Base-by-base conservation (phyloP, 2,797 vertebrate genomes). In the Potorous gilbertii region DNA sequence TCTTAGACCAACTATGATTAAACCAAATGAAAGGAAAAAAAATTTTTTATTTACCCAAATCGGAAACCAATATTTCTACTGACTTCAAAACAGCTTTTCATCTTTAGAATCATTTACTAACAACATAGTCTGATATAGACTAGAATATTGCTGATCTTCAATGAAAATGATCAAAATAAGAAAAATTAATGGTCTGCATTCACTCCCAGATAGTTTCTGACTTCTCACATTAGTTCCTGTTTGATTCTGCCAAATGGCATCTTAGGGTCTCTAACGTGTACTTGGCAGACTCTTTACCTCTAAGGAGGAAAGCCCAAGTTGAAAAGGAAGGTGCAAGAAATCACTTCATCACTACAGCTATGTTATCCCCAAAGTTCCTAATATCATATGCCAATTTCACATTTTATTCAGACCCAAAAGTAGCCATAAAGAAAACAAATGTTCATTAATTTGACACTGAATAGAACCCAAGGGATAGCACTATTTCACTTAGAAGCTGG, bases 381-480 rank as follows among this genome's bases (percentile, higher is more conserved):
- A 92, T 55, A 11, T 89, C 50, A 50, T 29, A 13, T 31, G 4
- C 4, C 46, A n/a, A 55, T 92, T 91, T 62, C 27, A 27, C 87
- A 16, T 40, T 90, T 93, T 90, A 55, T 18, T 94, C 81, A 46
- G 54, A 52, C 0, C 8, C 40, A 46, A 87, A 55, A 91, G 31
- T 56, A 0, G 57, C 55, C 91, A 62, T 59, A 54, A 55, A 94
- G 54, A 95, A 96, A 92, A 12, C n/a, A 14, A 55, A 57, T 62
- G 96, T 96, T 66, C 93, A 54, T 91, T 46, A 46, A 87, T 87
- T 50, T 87, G 74, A 8, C 40, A 46, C 40, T 46, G 21, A 81
- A 90, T 92, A 91, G 57, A 50, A 50, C 56, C 28, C 52, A 91
- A 92, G 55, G n/a, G 54, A 40, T 34, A 11, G 29, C 50, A 56